Percentiles rank a stretch among this genome's conserved stretches.
These are phyloP conservation scores for Gopherus flavomarginatus DNA, from an alignment of 2,113 vertebrate genomes.

Conservation along the genomic window DNA sequence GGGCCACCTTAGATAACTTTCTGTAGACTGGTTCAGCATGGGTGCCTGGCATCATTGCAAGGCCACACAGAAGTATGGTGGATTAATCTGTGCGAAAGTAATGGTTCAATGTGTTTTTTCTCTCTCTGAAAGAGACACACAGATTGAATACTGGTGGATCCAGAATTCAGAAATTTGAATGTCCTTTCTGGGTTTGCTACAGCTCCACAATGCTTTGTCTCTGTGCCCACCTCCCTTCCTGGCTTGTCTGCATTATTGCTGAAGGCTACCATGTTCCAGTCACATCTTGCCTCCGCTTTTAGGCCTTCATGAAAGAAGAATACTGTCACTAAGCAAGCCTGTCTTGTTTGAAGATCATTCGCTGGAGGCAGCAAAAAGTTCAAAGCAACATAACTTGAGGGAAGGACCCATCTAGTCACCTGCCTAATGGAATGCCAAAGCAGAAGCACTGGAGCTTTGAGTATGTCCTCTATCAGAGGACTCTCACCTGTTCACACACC, in stretches of 20 bases:
- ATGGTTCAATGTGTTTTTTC: not conserved
- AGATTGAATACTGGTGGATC: not conserved
- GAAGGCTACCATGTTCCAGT: accelerated
- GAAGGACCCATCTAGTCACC: not conserved
- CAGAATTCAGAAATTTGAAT: accelerated
- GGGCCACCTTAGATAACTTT: not conserved
- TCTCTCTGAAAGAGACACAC: not conserved
- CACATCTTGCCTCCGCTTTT: not conserved
- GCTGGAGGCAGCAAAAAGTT: too few relatives aligned
- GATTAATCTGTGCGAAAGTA: not conserved
- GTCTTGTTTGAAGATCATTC: not conserved
- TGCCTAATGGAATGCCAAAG: not conserved
- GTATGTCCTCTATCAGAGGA: not conserved
- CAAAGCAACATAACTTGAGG: not conserved
- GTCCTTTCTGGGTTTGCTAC: not conserved
- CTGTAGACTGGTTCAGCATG: not conserved
- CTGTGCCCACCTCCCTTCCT: not conserved
- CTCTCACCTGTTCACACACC: not conserved
- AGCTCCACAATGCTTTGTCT: accelerated
- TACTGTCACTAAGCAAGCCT: not conserved
- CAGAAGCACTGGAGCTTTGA: not conserved
- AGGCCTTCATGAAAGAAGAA: not conserved
- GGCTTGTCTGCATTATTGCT: too few relatives aligned
- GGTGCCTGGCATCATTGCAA: not conserved
- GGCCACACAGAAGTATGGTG: too few relatives aligned